phyloP scores from a whole-genome alignment of 2,888 invertebrate species.

The Papilio elwesi region DNA sequence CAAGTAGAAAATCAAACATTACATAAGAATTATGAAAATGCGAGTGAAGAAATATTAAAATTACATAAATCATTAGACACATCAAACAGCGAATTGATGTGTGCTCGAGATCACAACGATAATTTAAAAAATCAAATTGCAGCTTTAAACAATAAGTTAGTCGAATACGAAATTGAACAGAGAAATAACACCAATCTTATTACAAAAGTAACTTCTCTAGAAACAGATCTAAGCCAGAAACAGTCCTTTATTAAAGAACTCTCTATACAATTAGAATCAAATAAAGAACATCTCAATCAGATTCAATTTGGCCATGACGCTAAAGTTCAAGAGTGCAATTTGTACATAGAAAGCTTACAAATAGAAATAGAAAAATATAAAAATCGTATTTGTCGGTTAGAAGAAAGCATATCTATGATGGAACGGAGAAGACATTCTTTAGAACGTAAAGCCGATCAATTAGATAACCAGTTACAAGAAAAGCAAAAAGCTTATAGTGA shows the following conservation, averaged over 20 bases:
- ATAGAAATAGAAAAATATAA: conserved; percentile 86
- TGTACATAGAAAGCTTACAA: conserved; percentile 89
- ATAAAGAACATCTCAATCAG: conserved; percentile 69
- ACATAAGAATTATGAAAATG: conserved; percentile 53
- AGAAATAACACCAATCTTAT: conserved; percentile 70
- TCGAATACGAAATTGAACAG: conserved; percentile 72
- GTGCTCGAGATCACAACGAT: conserved; percentile 59
- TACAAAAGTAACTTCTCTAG: conserved; percentile 70
- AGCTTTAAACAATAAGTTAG: conserved; percentile 69
- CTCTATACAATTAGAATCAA: conserved; percentile 61
- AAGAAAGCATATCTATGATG: conserved; percentile 86
- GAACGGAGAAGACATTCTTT: conserved; percentile 85
- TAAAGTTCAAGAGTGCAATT: conserved; percentile 89
- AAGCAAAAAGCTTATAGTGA: conserved; percentile 85
- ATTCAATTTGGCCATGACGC: conserved; percentile 83
- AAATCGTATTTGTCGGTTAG: conserved; percentile 86
- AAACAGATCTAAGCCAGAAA: conserved; percentile 70
- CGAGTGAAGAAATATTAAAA: conserved; percentile 58
- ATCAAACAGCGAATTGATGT: conserved; percentile 60
- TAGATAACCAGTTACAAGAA: conserved; percentile 85
- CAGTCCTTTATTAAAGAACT: conserved; percentile 67
- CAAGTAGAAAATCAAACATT: conserved; percentile 58
- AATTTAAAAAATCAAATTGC: conserved; percentile 63
- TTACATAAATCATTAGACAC: conserved; percentile 57
- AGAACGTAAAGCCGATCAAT: conserved; percentile 85